These are phyloP conservation scores for Stenodema calcarata DNA, from an alignment of 2,888 invertebrate genomes.

Conservation along the genomic window DNA sequence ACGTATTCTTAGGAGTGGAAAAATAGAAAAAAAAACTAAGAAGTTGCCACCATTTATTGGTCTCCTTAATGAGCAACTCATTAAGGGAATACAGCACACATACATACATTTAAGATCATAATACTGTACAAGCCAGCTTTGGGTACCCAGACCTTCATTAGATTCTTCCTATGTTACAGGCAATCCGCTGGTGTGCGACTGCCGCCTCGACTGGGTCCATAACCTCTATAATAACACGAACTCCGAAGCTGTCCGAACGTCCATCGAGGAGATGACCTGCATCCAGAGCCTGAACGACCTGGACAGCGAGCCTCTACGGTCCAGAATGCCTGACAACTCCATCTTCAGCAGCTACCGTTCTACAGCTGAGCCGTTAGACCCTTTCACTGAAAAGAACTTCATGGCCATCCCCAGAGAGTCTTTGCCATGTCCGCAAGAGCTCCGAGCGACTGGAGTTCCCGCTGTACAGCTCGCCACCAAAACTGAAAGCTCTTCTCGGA, in stretches of 20 bases:
- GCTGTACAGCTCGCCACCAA: slow-evolving; percentile 48
- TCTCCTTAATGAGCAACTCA: too few species aligned
- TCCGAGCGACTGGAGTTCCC: slow-evolving; percentile 57
- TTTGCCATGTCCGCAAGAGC: slow-evolving; percentile 62
- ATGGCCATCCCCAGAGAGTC: slow-evolving; percentile 57
- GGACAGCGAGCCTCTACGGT: slow-evolving; percentile 2
- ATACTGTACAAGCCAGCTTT: neutral
- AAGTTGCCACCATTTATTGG: too few species aligned
- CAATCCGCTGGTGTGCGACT: slow-evolving; percentile 84
- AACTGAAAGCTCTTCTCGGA: slow-evolving; percentile 27
- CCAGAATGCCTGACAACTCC: slow-evolving; percentile 12
- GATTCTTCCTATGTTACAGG: slow-evolving; percentile 67
- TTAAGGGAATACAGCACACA: too few species aligned
- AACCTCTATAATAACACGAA: slow-evolving; percentile 74
- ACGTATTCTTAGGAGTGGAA: too few species aligned
- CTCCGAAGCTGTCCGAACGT: slow-evolving; percentile 72
- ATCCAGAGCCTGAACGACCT: slow-evolving; percentile 59
- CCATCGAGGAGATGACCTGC: slow-evolving; percentile 76
- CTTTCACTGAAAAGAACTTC: slow-evolving; percentile 43
- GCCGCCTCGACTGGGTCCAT: slow-evolving; percentile 82
- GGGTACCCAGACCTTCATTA: neutral
- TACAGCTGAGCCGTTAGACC: slow-evolving; percentile 18
- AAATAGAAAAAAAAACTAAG: too few species aligned
- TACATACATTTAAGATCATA: too few species aligned
- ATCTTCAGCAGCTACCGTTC: slow-evolving; percentile 6